phyloP scores from a whole-genome alignment of 2,113 vertebrate genomes.

The Thermophis baileyi region DNA sequence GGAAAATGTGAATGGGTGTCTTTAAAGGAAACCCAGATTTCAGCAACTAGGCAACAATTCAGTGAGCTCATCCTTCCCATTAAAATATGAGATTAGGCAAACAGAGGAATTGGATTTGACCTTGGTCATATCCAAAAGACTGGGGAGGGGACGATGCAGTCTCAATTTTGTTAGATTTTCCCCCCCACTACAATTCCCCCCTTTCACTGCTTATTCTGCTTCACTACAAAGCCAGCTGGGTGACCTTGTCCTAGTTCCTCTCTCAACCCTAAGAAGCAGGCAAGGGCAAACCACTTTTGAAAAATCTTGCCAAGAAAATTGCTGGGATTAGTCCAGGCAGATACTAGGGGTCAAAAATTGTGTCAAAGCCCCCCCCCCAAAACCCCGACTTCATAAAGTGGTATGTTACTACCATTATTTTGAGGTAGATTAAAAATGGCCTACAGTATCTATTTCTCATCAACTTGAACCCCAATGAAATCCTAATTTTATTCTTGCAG shows the following conservation, averaged over 20 bases:
- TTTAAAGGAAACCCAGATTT: neutral
- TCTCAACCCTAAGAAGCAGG: neutral
- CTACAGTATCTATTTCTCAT: neutral
- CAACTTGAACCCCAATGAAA: neutral
- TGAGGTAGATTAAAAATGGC: too few species aligned
- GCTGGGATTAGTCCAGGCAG: too few species aligned
- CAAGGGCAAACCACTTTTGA: too few species aligned
- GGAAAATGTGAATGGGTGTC: neutral
- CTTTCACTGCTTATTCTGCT: neutral
- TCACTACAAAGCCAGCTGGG: neutral
- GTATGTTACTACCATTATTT: too few species aligned
- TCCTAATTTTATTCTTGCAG: neutral
- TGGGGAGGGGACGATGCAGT: neutral
- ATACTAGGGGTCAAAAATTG: too few species aligned
- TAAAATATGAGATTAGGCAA: neutral
- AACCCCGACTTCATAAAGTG: too few species aligned
- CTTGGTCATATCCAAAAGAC: neutral
- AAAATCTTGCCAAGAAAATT: too few species aligned
- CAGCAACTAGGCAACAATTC: neutral
- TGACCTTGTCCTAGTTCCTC: neutral
- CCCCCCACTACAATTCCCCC: neutral
- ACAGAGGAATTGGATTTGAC: neutral
- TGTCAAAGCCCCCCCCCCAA: too few species aligned
- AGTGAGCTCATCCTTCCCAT: neutral
- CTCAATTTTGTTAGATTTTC: neutral